phyloP scores from a whole-genome alignment of 2,113 vertebrate species.

The Psilopsiagon aurifrons region DNA sequence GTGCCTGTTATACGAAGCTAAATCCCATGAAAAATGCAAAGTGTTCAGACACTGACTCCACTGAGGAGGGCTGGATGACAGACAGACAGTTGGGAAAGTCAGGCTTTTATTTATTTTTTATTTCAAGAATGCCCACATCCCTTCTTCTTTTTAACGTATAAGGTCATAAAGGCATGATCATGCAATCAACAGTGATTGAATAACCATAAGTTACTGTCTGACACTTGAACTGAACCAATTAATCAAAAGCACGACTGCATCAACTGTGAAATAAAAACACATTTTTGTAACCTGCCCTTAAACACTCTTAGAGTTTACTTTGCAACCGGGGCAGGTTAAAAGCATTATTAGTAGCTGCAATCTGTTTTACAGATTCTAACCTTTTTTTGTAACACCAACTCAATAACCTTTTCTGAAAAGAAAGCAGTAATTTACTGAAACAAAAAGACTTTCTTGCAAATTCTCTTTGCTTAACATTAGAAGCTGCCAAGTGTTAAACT shows the following conservation, averaged over 20 bases:
- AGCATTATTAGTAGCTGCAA: constrained; percentile 6
- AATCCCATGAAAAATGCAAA: neutral
- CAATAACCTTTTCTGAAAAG: neutral
- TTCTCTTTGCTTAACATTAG: neutral
- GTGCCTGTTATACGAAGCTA: neutral
- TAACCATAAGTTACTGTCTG: constrained; percentile 43
- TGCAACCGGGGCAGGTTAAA: neutral
- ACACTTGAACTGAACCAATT: constrained; percentile 32
- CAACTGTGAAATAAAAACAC: constrained; percentile 21
- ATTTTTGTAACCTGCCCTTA: neutral
- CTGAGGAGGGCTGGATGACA: neutral
- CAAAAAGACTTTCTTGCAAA: neutral
- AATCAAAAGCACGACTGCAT: neutral
- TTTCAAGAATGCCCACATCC: neutral
- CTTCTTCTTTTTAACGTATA: neutral
- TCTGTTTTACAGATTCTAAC: neutral
- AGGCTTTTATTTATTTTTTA: neutral
- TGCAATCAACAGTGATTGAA: constrained; percentile 40
- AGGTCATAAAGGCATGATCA: constrained; percentile 1
- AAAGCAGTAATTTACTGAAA: neutral
- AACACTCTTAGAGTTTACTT: neutral
- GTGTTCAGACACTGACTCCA: neutral
- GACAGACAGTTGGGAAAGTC: neutral
- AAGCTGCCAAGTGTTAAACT: neutral
- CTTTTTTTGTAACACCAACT: neutral